phyloP scores from a whole-genome alignment of 2,888 invertebrate genomes.

The Drosophila nr. perissopoda region DNA sequence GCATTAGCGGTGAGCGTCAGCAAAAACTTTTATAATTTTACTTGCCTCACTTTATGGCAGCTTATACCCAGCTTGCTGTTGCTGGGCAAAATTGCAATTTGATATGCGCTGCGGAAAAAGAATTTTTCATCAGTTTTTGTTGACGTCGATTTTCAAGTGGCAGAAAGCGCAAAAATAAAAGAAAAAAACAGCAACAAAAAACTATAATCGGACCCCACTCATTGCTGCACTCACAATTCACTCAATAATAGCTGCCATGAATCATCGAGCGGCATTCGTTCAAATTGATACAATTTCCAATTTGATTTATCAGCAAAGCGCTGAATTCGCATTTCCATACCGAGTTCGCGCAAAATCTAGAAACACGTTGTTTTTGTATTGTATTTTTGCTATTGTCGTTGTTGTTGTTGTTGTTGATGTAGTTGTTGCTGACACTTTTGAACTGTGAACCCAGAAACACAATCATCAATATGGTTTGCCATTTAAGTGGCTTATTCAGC shows the following conservation, averaged over 20 bases:
- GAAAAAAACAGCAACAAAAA: background rate
- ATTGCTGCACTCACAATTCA: constrained; percentile 14
- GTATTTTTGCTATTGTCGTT: background rate
- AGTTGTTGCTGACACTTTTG: constrained; percentile 10
- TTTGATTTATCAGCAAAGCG: constrained; percentile 27
- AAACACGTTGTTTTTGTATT: background rate
- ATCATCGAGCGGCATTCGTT: constrained; percentile 12
- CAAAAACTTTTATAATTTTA: constrained; percentile 63
- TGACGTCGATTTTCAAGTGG: constrained; percentile 16
- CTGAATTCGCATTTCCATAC: constrained; percentile 10
- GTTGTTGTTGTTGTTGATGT: background rate
- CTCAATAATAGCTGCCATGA: constrained; percentile 30
- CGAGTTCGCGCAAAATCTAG: constrained; percentile 8
- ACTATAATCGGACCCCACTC: background rate
- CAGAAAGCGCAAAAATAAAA: background rate
- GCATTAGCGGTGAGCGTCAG: constrained; percentile 23
- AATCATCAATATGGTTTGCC: constrained; percentile 13
- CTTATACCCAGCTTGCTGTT: constrained; percentile 8
- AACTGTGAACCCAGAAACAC: constrained; percentile 2
- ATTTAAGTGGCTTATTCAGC: constrained; percentile 15
- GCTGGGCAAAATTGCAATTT: constrained; percentile 55
- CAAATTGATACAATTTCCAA: constrained; percentile 25
- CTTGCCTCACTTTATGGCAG: constrained; percentile 47
- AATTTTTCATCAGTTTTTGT: constrained; percentile 39
- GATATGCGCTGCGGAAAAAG: constrained; percentile 43